Base-by-base conservation (phyloP, 2,888 invertebrate genomes). In the Xanthia togata region DNA sequence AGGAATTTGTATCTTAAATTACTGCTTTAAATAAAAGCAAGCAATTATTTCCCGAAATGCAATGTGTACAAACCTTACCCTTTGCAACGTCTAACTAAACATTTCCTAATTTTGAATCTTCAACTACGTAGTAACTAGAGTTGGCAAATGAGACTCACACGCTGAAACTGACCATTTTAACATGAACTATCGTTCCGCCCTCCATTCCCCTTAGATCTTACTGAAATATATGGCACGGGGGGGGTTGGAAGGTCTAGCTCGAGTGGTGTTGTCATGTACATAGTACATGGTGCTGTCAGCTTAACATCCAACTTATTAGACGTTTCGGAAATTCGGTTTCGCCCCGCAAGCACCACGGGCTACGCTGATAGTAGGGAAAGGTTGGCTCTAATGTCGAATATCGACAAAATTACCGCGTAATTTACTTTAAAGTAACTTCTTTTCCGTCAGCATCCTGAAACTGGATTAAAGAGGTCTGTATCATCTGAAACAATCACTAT, bases 291-390 rank as follows among this genome's bases (percentile, higher is more conserved):
- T 92, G 92, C 93, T 94, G 95, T 94, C 92, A 91, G 93, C 93
- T 95, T 96, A 95, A 95, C 95, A 96, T 95, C 95, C 95, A 96
- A 96, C 95, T 96, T 96, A 96, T 96, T 96, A 96, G 96, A 96
- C 95, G 94, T 95, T 96, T 95, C 95, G 95, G 96, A 96, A 96
- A 96, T 96, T 96, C 95, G 95, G 96, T 96, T 96, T 95, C 92
- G 93, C 95, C 93, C 93, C 93, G 93, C 94, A 93, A 94, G 93
- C 93, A 93, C 92, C 93, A 92, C 93, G 90, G 93, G 92, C 93
- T 93, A 92, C 85, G 90, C 90, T 90, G 89, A 87, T 85, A 78
- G 70, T 92, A 93, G 93, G 69, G 93, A 86, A 89, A 93, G 69
- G 81, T 69, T 47, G 26, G 62, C 38, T 76, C 74, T 44, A 31